These are phyloP conservation scores for Bos javanicus DNA, from an alignment of 2,113 vertebrate genomes.

Conservation along the genomic window DNA sequence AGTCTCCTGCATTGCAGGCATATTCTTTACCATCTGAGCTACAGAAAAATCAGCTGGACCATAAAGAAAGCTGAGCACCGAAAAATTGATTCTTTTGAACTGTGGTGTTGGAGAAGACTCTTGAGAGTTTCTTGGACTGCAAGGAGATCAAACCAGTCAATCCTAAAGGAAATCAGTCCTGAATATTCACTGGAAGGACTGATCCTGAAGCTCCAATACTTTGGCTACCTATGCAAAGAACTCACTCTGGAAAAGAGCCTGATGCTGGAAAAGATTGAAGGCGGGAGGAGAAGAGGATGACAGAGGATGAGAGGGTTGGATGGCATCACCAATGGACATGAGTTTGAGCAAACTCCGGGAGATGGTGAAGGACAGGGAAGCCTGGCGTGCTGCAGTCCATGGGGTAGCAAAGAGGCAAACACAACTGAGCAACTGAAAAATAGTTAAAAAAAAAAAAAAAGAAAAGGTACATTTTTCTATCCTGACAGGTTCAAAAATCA, in stretches of 20 bases:
- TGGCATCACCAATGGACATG: not conserved
- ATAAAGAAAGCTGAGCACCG: not conserved
- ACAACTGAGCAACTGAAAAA: not conserved
- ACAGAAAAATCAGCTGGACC: not conserved
- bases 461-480: not conserved
- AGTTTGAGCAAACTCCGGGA: not conserved
- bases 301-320: not conserved
- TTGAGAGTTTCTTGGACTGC: not conserved
- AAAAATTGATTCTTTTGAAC: not conserved
- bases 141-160: not conserved
- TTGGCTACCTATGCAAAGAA: not conserved
- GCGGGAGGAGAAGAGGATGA: not conserved
- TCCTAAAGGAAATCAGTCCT: not conserved
- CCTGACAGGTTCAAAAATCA: not conserved
- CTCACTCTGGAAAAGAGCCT: not conserved
- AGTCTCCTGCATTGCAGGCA: not conserved
- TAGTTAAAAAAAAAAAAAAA: not conserved
- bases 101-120: not conserved
- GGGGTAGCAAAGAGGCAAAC: not conserved
- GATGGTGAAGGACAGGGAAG: not conserved
- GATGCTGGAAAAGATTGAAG: not conserved
- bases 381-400: not conserved
- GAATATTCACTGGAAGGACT: not conserved
- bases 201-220: not conserved
- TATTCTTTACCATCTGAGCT: not conserved